phyloP scores from a whole-genome alignment of 2,888 invertebrate genomes.

The Acheta domesticus region DNA sequence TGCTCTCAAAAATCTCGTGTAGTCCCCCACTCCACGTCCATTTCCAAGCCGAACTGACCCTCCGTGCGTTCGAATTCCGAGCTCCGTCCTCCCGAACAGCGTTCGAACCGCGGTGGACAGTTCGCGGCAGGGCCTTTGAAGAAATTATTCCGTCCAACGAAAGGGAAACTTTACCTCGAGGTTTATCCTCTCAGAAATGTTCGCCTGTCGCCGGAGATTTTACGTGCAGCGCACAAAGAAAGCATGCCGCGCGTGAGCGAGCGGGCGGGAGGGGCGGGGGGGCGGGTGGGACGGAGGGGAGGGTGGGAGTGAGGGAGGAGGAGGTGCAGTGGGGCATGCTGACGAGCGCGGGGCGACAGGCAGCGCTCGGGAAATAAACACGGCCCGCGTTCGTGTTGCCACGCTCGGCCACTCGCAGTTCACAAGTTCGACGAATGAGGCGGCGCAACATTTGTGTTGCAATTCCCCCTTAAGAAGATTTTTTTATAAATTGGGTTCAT shows the following conservation, averaged over 20 bases:
- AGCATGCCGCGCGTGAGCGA: not conserved
- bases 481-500: no score
- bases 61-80: not conserved
- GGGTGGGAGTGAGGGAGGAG: not conserved
- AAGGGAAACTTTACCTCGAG: not conserved
- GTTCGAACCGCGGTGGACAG: not conserved
- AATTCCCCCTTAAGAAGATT: no score
- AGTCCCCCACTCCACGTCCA: not conserved
- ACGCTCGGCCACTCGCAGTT: no score
- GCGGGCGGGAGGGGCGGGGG: not conserved
- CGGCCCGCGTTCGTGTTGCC: no score
- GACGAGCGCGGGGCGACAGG: not conserved
- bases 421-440: no score
- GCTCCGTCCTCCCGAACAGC: not conserved
- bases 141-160: not conserved
- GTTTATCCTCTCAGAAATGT: not conserved
- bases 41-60: not conserved
- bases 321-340: not conserved
- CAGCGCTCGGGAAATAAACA: no score
- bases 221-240: not conserved
- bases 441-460: no score
- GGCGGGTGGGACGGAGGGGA: not conserved
- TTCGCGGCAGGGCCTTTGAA: not conserved
- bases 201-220: slow-evolving; percentile 6
- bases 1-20: no score